Conservation (phyloP, 2,113 vertebrate genomes). For the Gnathonemus echidnorhynchus region DNA sequence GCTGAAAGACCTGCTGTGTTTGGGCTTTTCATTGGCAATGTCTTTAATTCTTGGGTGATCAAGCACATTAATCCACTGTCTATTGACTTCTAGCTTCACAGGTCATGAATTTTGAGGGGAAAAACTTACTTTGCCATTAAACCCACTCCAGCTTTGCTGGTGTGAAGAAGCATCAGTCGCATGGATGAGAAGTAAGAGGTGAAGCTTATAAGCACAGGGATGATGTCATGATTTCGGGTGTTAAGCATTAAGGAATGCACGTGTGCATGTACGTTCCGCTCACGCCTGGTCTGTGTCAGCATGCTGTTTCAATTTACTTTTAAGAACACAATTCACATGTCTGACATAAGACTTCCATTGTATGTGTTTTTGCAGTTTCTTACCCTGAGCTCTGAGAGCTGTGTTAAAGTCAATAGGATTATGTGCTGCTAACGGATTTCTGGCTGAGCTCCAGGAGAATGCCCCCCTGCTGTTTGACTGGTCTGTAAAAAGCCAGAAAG, state of each 20-base stretch:
- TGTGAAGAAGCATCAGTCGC: background rate
- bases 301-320: background rate
- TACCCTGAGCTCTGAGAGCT: background rate
- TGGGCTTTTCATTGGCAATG: background rate
- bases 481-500: background rate
- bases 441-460: background rate
- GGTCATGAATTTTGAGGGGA: background rate
- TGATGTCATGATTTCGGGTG: background rate
- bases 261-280: background rate
- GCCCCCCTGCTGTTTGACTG: background rate
- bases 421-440: background rate
- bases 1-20: background rate
- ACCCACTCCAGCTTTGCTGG: background rate
- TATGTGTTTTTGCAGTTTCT: background rate
- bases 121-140: background rate
- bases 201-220: background rate
- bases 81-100: background rate
- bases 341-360: background rate
- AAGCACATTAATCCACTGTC: background rate
- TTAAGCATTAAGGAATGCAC: background rate
- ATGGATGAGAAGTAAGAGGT: background rate
- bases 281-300: background rate
- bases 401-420: background rate
- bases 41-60: background rate
- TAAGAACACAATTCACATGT: background rate